A percentile compares a stretch with the other conserved stretches of the same genome.
These are phyloP conservation scores for Cuniculus paca DNA, from an alignment of 2,797 vertebrate species.

Conservation along the genomic window DNA sequence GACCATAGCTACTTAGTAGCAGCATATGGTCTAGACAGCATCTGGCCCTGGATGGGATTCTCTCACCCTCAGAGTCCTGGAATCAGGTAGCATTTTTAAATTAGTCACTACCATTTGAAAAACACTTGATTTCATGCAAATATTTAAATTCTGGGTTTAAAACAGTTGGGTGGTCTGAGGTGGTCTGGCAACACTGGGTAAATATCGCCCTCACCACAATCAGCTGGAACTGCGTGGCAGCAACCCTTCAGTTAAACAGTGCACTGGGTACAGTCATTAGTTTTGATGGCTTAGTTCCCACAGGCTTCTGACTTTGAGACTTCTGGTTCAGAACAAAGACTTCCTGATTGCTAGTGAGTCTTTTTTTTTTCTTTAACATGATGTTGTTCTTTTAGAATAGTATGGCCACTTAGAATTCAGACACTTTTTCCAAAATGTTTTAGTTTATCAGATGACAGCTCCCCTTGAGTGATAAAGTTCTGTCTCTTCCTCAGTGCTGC, in stretches of 20 bases:
- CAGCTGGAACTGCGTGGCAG: neutral
- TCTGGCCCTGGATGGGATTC: neutral
- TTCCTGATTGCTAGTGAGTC: neutral
- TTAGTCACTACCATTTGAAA: constrained; percentile 8
- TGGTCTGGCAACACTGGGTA: neutral
- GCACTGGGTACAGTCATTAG: neutral
- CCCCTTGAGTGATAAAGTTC: neutral
- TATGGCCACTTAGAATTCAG: constrained; percentile 12
- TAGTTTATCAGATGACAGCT: constrained; percentile 13
- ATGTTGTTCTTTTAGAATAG: constrained; percentile 21
- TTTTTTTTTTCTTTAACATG: neutral
- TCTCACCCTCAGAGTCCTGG: neutral
- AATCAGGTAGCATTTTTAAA: neutral
- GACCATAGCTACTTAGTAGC: neutral
- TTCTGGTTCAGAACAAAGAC: neutral
- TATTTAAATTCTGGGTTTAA: constrained; percentile 4
- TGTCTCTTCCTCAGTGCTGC: neutral
- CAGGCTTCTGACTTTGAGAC: neutral
- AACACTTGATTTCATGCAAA: constrained; percentile 24
- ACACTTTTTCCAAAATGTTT: neutral
- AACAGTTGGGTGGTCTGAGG: neutral
- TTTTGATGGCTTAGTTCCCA: neutral
- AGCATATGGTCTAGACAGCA: neutral
- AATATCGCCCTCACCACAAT: neutral
- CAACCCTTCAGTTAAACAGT: neutral